phyloP scores from a whole-genome alignment of 2,888 invertebrate genomes.

The Theodoxus fluviatilis region DNA sequence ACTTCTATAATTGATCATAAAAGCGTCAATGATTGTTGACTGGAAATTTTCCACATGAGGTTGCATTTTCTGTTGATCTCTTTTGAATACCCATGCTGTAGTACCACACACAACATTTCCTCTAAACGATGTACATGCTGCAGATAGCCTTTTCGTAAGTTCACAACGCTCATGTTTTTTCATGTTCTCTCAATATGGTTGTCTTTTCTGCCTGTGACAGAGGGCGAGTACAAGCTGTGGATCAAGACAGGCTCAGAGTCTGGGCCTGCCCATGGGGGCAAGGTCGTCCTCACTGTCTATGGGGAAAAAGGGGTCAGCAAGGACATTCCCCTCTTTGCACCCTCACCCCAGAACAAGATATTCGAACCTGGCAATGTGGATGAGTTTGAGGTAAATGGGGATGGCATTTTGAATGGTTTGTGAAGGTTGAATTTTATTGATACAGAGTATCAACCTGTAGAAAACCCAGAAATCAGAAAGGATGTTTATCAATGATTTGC shows the following conservation, averaged over 20 bases:
- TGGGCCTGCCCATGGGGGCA: conserved; percentile 45
- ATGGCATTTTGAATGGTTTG: too few relatives aligned
- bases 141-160: too few relatives aligned
- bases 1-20: too few relatives aligned
- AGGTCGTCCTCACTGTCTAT: conserved; percentile 51
- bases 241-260: conserved; percentile 56
- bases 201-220: conserved; percentile 33
- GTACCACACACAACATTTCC: too few relatives aligned
- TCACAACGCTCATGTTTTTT: neutral
- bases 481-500: too few relatives aligned
- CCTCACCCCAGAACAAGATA: conserved; percentile 36
- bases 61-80: too few relatives aligned
- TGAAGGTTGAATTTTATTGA: neutral
- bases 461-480: too few relatives aligned
- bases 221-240: conserved; percentile 48
- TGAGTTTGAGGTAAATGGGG: conserved; percentile 54
- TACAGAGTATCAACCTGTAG: neutral
- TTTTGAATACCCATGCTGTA: too few relatives aligned
- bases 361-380: conserved; percentile 57
- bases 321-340: conserved; percentile 43
- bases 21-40: too few relatives aligned
- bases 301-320: conserved; percentile 54
- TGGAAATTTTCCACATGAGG: too few relatives aligned
- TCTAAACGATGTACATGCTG: too few relatives aligned
- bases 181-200: neutral